Evolutionary conservation across 2,113 vertebrate species (phyloP).

Genomic region (Fukomys damarensis): DNA sequence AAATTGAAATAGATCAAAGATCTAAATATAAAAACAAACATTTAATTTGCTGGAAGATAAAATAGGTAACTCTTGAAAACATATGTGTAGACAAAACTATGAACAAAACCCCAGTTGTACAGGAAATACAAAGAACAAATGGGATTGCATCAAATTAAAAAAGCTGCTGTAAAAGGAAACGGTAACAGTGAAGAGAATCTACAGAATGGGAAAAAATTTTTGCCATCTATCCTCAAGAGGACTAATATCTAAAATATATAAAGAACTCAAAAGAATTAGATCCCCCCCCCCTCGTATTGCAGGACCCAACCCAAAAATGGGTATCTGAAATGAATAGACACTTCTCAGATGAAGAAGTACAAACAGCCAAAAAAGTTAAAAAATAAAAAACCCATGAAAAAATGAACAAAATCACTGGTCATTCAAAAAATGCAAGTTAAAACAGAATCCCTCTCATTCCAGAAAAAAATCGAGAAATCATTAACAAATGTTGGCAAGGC

Average conservation of each 20-base stretch:
- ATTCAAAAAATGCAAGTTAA: not conserved
- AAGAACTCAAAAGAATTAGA: not conserved
- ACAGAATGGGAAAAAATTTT: not conserved
- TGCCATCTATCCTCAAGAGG: not conserved
- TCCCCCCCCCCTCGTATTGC: not conserved
- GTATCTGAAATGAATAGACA: not conserved
- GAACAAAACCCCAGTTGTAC: not conserved
- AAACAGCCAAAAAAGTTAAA: no score
- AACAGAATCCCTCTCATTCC: not conserved
- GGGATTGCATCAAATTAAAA: not conserved
- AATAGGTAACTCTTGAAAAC: not conserved
- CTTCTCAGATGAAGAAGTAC: not conserved
- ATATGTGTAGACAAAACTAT: not conserved
- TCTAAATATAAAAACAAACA: not conserved
- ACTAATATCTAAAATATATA: not conserved
- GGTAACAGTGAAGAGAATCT: not conserved
- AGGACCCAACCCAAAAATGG: not conserved
- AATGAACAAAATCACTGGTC: not conserved
- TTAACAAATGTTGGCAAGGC: not conserved
- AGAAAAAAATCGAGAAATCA: not conserved
- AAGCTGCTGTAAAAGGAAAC: not conserved
- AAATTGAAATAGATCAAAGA: not conserved
- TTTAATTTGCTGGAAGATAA: not conserved
- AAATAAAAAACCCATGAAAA: not conserved
- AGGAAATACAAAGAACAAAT: not conserved